Percentiles rank a stretch among this genome's conserved stretches.
Evolutionary conservation across 2,888 invertebrate species (phyloP).

Genomic region (Scaptomyza caliginosa): DNA sequence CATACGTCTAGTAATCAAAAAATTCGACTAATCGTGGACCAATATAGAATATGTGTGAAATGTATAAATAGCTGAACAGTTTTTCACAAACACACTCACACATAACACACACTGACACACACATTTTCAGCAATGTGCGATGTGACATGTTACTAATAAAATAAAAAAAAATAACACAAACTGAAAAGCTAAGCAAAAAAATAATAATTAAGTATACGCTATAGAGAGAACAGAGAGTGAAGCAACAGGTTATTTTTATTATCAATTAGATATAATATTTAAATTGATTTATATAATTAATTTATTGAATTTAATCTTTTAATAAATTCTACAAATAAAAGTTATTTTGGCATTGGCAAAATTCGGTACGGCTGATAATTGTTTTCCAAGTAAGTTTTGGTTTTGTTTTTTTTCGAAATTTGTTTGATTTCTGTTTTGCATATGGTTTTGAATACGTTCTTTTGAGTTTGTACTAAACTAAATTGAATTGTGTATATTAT

Average conservation of each 20-base stretch:
- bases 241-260: constrained; percentile 9
- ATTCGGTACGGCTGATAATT: constrained; percentile 83
- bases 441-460: constrained; percentile 19
- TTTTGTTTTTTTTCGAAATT: constrained; percentile 36
- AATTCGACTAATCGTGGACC: constrained; percentile 32
- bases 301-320: constrained; percentile 13
- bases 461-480: constrained; percentile 52
- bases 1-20: constrained; percentile 28
- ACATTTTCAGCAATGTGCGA: constrained; percentile 19
- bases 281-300: constrained; percentile 37
- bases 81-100: background rate
- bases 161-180: constrained; percentile 16
- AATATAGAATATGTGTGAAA: constrained; percentile 49
- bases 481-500: constrained; percentile 49
- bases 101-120: background rate
- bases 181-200: background rate
- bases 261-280: constrained; percentile 18
- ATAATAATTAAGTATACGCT: background rate
- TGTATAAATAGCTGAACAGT: constrained; percentile 45
- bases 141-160: constrained; percentile 23
- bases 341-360: constrained; percentile 83
- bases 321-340: constrained; percentile 49
- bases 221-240: background rate
- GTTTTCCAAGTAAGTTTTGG: constrained; percentile 84
- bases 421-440: constrained; percentile 31